Evolutionary conservation across 2,888 invertebrate genomes (phyloP).

Genomic region (Eretmocerus hayati): DNA sequence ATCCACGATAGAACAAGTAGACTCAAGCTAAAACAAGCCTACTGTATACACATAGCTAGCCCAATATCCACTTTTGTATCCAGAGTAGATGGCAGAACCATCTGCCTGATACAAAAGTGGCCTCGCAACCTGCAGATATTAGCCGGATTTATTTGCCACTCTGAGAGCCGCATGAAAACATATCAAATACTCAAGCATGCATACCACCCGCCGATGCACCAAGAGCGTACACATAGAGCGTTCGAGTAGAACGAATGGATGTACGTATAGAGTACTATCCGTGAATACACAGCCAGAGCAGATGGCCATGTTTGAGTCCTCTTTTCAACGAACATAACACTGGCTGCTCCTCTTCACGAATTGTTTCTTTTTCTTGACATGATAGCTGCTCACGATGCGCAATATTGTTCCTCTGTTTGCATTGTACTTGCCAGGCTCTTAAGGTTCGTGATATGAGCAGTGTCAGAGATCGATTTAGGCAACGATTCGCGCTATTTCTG

Average conservation of each 20-base stretch:
- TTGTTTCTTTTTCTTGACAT: slow-evolving; percentile 7
- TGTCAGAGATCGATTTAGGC: too few species aligned
- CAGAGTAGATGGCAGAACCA: too few species aligned
- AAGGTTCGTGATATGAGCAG: too few species aligned
- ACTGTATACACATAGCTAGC: too few species aligned
- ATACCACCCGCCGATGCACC: neutral
- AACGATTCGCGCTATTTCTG: too few species aligned
- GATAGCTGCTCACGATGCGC: slow-evolving; percentile 1
- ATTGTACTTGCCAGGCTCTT: too few species aligned
- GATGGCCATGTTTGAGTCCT: slow-evolving; percentile 5
- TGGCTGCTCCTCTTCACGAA: neutral
- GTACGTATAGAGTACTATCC: too few species aligned
- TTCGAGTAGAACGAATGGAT: too few species aligned
- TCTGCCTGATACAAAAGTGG: slow-evolving; percentile 3
- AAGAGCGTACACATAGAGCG: neutral
- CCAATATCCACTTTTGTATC: too few species aligned
- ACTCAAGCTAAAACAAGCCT: too few species aligned
- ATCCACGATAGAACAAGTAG: too few species aligned
- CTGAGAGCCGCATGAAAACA: neutral
- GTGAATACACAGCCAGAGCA: too few species aligned
- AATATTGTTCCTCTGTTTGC: neutral
- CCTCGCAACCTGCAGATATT: neutral
- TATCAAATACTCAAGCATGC: neutral
- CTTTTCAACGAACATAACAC: neutral
- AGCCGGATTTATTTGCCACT: slow-evolving; percentile 6